Evolutionary conservation across 2,888 invertebrate genomes (phyloP).

Genomic region (Macrosiphum euphorbiae): DNA sequence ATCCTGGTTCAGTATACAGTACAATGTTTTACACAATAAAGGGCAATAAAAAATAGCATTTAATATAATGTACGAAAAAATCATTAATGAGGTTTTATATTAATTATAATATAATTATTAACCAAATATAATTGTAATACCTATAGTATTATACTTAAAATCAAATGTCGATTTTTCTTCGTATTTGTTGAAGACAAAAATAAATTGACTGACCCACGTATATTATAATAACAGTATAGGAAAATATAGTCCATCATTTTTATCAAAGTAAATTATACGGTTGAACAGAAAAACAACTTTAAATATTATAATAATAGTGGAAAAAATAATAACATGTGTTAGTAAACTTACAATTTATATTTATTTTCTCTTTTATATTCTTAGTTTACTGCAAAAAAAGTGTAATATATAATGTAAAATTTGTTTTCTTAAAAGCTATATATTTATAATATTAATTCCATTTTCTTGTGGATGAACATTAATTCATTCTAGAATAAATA

Average conservation of each 20-base stretch:
- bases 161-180: background rate
- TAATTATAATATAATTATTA: background rate
- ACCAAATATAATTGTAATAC: background rate
- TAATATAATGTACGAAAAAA: background rate
- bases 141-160: background rate
- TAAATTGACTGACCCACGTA: background rate
- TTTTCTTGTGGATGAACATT: background rate
- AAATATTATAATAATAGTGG: background rate
- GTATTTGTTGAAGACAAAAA: background rate
- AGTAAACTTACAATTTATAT: background rate
- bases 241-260: background rate
- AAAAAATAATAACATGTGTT: background rate
- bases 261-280: background rate
- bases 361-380: background rate
- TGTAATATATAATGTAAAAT: background rate
- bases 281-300: background rate
- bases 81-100: background rate
- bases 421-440: background rate
- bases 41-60: background rate
- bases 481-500: background rate
- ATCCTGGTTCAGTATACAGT: background rate
- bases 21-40: background rate
- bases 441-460: background rate
- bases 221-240: background rate
- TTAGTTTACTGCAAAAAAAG: background rate